Base-by-base conservation (phyloP, 2,888 invertebrate genomes). In the Coenonympha arcania region DNA sequence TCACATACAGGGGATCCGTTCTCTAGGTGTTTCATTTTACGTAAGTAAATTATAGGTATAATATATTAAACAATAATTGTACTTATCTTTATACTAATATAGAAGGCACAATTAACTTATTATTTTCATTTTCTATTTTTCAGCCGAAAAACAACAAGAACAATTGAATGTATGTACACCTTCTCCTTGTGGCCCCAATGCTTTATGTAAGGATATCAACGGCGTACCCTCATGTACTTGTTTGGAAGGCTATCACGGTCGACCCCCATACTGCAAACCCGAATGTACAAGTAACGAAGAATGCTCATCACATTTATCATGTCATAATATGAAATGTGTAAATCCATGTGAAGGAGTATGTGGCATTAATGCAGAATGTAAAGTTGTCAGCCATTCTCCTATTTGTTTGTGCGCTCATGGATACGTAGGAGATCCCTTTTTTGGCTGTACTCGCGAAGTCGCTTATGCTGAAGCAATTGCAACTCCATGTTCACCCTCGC, bases 201-300 rank as follows among this genome's bases (percentile, higher is more conserved):
- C 93, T 0, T 88, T 92, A 61, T 94, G 94, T 66, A 89, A 88
- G 70, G 87, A 90, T 49, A 73, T 89, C 8, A 91, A 92, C 55
- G 90, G 90, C 57, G 88, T 89, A 6, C 92, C 93, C 2, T 90
- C 92, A 0, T 95, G 95, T 65, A 92, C 92, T 26, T 95, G 95
- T 62, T 70, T 90, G 45, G 88, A 90, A 47, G 89, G 89, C 49
- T 92, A 89, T 63, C 87, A 88, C 34, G 93, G 93, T 19, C 86
- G 89, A 55, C 92, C 94, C 42, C 93, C 94, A 2, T 90, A 91
- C 61, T 94, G 94, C 63, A 87, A 90, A 58, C 93, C 93, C 1
- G 94, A 94, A 79, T 95, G 95, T 71, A 87, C 90, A 39, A 90
- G 91, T 56, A 94, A 93, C 63, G 90, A 90, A 58, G 93, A 94